phyloP scores from a whole-genome alignment of 2,113 vertebrate species.

The Heterocephalus glaber region DNA sequence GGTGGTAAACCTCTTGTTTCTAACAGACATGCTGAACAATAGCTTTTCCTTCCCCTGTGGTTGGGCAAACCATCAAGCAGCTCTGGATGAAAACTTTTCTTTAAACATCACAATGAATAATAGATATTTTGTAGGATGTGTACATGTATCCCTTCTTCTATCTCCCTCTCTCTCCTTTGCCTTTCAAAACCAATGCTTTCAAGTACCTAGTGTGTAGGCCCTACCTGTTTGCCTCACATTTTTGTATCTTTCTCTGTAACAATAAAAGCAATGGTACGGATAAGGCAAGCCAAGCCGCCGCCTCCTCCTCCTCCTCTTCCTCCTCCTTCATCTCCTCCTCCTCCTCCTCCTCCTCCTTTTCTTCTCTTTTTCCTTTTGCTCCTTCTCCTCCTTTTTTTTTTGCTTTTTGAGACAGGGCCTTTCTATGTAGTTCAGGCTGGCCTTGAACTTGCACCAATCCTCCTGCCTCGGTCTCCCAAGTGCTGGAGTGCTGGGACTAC shows the following conservation, averaged over 20 bases:
- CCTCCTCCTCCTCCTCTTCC: not conserved
- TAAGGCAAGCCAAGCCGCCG: not conserved
- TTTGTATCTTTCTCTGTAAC: not conserved
- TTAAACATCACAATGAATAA: not conserved
- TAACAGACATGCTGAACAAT: not conserved
- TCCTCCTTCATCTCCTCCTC: not conserved
- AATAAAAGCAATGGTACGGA: not conserved
- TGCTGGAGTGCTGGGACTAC: not conserved
- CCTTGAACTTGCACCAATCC: too few relatives aligned
- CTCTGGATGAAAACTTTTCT: not conserved
- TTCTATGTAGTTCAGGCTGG: not conserved
- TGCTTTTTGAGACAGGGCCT: not conserved
- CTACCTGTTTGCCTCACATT: not conserved
- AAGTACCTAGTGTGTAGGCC: not conserved
- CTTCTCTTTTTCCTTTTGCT: too few relatives aligned
- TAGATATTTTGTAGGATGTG: not conserved
- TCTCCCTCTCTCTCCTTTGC: not conserved
- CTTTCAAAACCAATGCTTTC: not conserved
- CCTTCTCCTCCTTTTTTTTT: not conserved
- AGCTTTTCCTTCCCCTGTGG: not conserved
- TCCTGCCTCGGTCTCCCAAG: too few relatives aligned
- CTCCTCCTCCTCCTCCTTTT: not conserved
- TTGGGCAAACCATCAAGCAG: not conserved
- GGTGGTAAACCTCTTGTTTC: accelerated
- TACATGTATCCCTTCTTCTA: not conserved